Base-by-base conservation (phyloP, 2,888 invertebrate species). In the Acronicta leporina region DNA sequence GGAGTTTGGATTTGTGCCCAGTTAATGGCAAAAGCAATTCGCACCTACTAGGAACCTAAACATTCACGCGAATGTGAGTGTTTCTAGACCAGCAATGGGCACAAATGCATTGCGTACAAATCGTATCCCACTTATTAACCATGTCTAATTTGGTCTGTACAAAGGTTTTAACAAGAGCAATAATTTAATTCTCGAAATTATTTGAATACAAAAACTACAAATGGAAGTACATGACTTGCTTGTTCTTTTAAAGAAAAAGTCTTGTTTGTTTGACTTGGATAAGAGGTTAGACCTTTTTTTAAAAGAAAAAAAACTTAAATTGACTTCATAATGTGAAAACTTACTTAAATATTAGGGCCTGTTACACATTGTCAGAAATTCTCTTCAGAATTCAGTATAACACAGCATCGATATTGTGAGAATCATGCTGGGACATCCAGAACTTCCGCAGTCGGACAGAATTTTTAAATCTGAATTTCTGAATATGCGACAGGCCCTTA, bases 201-300 rank as follows among this genome's bases (percentile, higher is more conserved):
- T 20, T 20, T 20, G 20, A 20, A 48, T 8, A 73, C 47, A 69
- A 69, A 65, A 68, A 38, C 45, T 60, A 54, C 46, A 13, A 60
- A 50, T 74, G 68, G 60, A 70, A 67, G 58, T 43, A 35, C 35
- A 54, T 43, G 27, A 48, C 25, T 68, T 43, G 11, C 20, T 51
- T 48, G 41, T 42, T 49, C 30, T 62, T 27, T 45, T 15, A 42
- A 46, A 33, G 8, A 25, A 43, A 41, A 47, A 25, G 13, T 53
- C n/a, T 47, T 13, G 38, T 50, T 27, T 2, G 2, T 50, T 27
- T 2, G 2, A 41, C 41, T 40, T 11, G 20, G 10, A 14, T 40
- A 20, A 16, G 15, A 15, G 13, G 42, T 20, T 30, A 2, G 51
- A 45, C 38, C 9, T 45, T 42, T 42, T 38, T 38, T 15, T 45